phyloP scores from a whole-genome alignment of 2,797 vertebrate species.

The Emydoidea blandingii region DNA sequence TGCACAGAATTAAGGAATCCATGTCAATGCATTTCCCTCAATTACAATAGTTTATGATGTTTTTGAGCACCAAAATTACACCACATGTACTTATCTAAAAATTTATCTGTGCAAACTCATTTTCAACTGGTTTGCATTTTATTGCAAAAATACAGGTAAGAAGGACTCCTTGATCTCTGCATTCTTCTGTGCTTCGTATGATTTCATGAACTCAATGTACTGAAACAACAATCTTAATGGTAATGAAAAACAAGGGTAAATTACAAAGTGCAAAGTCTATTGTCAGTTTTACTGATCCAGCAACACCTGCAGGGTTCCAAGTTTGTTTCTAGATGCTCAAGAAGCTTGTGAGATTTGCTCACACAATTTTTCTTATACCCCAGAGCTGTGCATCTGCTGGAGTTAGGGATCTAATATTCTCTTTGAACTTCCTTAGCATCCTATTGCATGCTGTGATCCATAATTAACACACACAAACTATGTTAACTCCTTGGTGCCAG shows the following conservation, averaged over 20 bases:
- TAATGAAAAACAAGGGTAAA: constrained; percentile 62
- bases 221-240: constrained; percentile 68
- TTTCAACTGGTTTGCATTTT: constrained; percentile 68
- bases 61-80: not conserved
- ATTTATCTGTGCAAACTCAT: constrained; percentile 46
- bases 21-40: constrained; percentile 35
- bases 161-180: constrained; percentile 24
- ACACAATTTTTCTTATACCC: constrained; percentile 69
- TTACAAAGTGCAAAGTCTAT: constrained; percentile 72
- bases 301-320: constrained; percentile 74
- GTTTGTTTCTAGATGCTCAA: constrained; percentile 77
- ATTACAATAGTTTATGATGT: constrained; percentile 6
- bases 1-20: constrained; percentile 20
- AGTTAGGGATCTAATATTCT: constrained; percentile 77
- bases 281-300: constrained; percentile 75
- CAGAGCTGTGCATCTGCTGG: constrained; percentile 75
- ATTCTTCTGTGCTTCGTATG: not conserved
- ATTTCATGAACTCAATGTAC: constrained; percentile 65
- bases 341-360: constrained; percentile 78
- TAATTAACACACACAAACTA: constrained; percentile 68
- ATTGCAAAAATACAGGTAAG: not conserved
- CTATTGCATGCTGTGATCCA: constrained; percentile 76
- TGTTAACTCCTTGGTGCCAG: constrained; percentile 69
- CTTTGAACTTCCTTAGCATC: constrained; percentile 77
- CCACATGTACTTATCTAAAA: constrained; percentile 11